A percentile compares a stretch with the other conserved stretches of the same genome.
These are phyloP conservation scores for Epizoanthus fatuus DNA, from an alignment of 92 coral and sea anemone genomes.

Conservation along the genomic window DNA sequence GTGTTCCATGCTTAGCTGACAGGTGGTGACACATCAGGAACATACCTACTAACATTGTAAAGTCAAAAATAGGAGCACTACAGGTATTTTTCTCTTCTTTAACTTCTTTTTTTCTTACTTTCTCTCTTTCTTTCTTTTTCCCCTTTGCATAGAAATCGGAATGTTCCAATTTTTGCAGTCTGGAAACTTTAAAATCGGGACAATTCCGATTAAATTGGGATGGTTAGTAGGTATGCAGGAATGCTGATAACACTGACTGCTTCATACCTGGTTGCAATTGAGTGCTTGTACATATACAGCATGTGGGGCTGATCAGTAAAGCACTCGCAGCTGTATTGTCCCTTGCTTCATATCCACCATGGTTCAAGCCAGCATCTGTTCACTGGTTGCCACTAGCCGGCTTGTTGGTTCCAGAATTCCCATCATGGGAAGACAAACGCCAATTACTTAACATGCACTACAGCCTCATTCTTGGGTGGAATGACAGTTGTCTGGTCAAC, in stretches of 20 bases:
- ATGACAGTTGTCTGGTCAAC: slow-evolving; percentile 40
- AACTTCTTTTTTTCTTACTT: too few relatives aligned
- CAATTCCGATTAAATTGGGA: too few relatives aligned
- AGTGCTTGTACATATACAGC: slow-evolving; percentile 51
- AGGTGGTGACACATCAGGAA: slow-evolving; percentile 13
- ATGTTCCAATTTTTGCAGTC: too few relatives aligned
- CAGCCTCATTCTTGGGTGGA: slow-evolving; percentile 62
- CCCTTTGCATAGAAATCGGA: too few relatives aligned
- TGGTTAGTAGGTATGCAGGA: too few relatives aligned
- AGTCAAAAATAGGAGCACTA: too few relatives aligned
- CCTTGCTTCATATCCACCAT: slow-evolving; percentile 48
- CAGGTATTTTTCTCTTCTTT: too few relatives aligned
- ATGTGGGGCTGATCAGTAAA: slow-evolving; percentile 48
- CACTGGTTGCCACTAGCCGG: slow-evolving; percentile 33
- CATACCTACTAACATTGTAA: too few relatives aligned
- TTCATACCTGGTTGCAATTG: slow-evolving; percentile 65
- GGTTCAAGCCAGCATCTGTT: slow-evolving; percentile 56
- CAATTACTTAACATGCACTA: slow-evolving; percentile 51
- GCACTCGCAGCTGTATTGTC: slow-evolving; percentile 44
- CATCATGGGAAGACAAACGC: slow-evolving; percentile 6
- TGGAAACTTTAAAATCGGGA: too few relatives aligned
- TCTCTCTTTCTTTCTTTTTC: too few relatives aligned
- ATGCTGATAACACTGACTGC: slow-evolving; percentile 34
- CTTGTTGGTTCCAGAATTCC: slow-evolving; percentile 62
- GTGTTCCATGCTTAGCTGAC: slow-evolving; percentile 15